Evolutionary conservation across 2,113 vertebrate species (phyloP), one percentile per base, ranked within the genome.

Genomic region (Dinomys branickii): DNA sequence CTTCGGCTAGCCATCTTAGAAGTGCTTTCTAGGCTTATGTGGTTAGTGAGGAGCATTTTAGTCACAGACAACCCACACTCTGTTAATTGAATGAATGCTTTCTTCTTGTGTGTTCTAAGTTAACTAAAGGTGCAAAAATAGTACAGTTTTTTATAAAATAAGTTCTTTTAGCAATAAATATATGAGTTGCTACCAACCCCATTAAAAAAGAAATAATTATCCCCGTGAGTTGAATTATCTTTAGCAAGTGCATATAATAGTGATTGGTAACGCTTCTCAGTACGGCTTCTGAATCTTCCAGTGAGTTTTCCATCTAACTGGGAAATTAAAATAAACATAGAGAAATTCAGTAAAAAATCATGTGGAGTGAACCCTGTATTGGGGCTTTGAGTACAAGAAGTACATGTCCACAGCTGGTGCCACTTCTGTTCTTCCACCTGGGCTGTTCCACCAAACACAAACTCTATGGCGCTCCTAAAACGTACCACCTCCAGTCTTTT

Each of bases 301-400:
- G 65, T 13, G 58, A 82, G 30, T 61, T 90, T 91, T 90, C 11
- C 58, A 86, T 75, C 58, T n/a, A 77, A 3, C 35, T 35, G 67
- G 14, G 58, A 91, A 96, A 73, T 78, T 65, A 87, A 93, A 41
- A 91, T 93, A 75, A 85, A 90, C 17, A 71, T 12, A 83, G 44
- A 87, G 92, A 82, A 59, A 5, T 14, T 78, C 35, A 78, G 41
- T 77, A 89, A 56, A 41, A 63, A 85, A 50, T 20, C 69, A n/a
- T 12, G 30, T 54, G 52, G 59, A 22, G 54, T 69, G 59, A 92
- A 19, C 30, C 30, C 59, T 61, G 8, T 41, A 90, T 8, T 50
- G 38, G 28, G 78, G 11, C 30, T 75, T 19, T 59, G 41, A 19
- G 12, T 73, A 28, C 38, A 30, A 73, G 81, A 91, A 88, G 4